These are phyloP conservation scores for Limnodromus scolopaceus DNA, from an alignment of 2,797 vertebrate species.

Conservation along the genomic window DNA sequence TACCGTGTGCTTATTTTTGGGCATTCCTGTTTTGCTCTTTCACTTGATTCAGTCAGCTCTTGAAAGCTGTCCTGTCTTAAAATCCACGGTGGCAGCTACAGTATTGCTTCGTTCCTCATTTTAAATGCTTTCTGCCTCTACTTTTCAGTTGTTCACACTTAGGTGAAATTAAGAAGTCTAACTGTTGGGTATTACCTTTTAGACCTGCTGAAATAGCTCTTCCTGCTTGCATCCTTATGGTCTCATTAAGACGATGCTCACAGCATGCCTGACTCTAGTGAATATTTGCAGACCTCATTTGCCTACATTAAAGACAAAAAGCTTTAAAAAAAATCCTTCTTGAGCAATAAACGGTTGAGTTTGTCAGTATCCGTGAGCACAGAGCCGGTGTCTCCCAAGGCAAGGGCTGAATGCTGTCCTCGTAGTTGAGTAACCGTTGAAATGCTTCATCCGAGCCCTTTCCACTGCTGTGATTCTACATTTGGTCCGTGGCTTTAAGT, in stretches of 20 bases:
- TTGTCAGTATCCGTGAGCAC: conserved; percentile 64
- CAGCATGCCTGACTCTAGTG: conserved; percentile 79
- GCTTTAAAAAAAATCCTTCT: conserved; percentile 62
- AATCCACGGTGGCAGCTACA: conserved; percentile 22
- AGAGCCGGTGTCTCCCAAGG: conserved; percentile 52
- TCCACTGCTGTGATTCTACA: background rate
- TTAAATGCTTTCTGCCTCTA: conserved; percentile 62
- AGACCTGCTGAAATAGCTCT: conserved; percentile 76
- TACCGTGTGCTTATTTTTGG: background rate
- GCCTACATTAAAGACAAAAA: conserved; percentile 81
- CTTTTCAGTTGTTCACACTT: conserved; percentile 70
- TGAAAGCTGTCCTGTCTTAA: conserved; percentile 55
- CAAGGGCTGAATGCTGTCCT: conserved; percentile 11
- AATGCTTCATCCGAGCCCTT: background rate
- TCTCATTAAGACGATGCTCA: conserved; percentile 79
- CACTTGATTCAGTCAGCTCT: conserved; percentile 38
- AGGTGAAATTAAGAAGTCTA: conserved; percentile 78
- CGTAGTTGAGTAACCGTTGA: conserved; percentile 1
- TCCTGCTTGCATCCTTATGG: conserved; percentile 76
- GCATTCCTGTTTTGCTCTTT: background rate
- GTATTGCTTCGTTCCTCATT: conserved; percentile 55
- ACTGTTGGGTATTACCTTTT: conserved; percentile 73
- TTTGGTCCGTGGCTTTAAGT: background rate
- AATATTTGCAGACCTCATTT: conserved; percentile 83
- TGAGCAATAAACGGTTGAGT: conserved; percentile 64